Percentiles rank a stretch among this genome's conserved stretches.
Conservation (phyloP, 2,797 vertebrate species). For the Rhinophrynus dorsalis region DNA sequence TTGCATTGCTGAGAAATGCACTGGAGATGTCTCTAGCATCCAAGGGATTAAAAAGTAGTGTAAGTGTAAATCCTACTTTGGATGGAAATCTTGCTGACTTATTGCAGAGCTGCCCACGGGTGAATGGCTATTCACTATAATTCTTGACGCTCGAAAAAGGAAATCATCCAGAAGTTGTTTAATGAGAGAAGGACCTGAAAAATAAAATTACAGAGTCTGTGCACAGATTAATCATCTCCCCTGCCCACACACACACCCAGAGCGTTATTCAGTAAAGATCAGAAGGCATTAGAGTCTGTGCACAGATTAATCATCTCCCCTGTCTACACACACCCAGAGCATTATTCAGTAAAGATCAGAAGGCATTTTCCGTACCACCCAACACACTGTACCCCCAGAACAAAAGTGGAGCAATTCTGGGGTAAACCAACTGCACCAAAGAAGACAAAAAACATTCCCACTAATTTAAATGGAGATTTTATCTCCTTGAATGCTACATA, state of each 20-base stretch:
- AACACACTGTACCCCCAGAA: too few relatives aligned
- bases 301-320: not conserved
- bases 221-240: not conserved
- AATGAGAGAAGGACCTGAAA: constrained; percentile 90
- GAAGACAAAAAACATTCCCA: too few relatives aligned
- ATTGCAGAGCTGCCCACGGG: constrained; percentile 84
- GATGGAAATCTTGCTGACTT: constrained; percentile 94
- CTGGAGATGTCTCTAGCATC: too few relatives aligned
- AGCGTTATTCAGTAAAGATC: not conserved
- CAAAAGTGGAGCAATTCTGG: too few relatives aligned
- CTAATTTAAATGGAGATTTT: too few relatives aligned
- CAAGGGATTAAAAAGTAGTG: too few relatives aligned
- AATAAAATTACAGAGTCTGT: constrained; percentile 46
- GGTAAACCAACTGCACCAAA: too few relatives aligned
- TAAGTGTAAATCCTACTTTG: constrained; percentile 78
- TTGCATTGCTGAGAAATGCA: too few relatives aligned
- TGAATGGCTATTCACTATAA: constrained; percentile 95
- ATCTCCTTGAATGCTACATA: too few relatives aligned
- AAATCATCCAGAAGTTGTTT: constrained; percentile 97
- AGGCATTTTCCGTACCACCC: too few relatives aligned
- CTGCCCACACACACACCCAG: not conserved
- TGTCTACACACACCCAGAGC: not conserved
- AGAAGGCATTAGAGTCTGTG: too few relatives aligned
- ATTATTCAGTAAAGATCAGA: not conserved
- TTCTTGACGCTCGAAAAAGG: constrained; percentile 96